Evolutionary conservation across 2,888 invertebrate species (phyloP).

Genomic region (Parapristionchus giblindavisi): DNA sequence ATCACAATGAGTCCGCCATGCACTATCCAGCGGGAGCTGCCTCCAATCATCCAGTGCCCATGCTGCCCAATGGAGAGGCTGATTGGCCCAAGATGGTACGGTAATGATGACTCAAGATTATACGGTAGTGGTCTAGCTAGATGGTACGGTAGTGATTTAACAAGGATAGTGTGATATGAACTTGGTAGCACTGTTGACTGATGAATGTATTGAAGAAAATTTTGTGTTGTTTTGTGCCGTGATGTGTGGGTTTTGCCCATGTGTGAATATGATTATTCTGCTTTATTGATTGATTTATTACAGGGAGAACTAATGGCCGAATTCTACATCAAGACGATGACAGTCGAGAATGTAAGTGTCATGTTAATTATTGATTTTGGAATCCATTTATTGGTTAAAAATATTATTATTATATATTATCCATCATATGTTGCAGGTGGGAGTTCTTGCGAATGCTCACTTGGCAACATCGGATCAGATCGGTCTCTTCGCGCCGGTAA

Average conservation of each 20-base stretch:
- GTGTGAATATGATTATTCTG: not conserved
- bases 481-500: too few species aligned
- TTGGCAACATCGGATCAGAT: constrained; percentile 1
- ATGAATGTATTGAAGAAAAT: not conserved
- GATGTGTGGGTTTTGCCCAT: not conserved
- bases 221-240: not conserved
- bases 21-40: constrained; percentile 48
- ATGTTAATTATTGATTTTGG: not conserved
- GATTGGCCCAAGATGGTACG: too few species aligned
- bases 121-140: not conserved
- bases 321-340: constrained; percentile 16
- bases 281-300: not conserved
- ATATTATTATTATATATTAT: not conserved
- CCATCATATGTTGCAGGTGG: not conserved
- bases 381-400: not conserved
- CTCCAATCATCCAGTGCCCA: too few species aligned
- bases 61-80: constrained; percentile 16
- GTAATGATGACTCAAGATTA: constrained; percentile 1
- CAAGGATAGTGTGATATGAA: not conserved
- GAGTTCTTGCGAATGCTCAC: constrained; percentile 27
- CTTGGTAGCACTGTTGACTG: not conserved
- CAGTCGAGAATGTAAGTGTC: not conserved
- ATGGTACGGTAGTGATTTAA: not conserved
- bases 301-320: constrained; percentile 16
- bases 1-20: constrained; percentile 60